phyloP scores from a whole-genome alignment of 1,140 invertebrate genomes.

The Oreohelix idahoensis region DNA sequence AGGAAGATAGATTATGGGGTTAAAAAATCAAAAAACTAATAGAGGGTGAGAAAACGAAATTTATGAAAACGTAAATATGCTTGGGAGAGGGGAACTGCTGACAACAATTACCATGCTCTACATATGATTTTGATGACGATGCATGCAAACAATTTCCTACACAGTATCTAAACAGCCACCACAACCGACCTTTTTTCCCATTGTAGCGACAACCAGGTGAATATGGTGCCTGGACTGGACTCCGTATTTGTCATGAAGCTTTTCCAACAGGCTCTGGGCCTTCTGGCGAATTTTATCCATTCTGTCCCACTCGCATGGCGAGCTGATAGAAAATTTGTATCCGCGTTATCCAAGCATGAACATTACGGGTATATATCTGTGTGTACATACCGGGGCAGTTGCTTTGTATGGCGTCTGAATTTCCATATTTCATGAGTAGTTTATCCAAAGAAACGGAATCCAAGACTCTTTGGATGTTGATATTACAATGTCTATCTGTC shows the following conservation, averaged over 20 bases:
- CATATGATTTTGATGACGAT: background rate
- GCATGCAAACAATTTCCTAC: background rate
- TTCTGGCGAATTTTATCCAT: slow-evolving; percentile 42
- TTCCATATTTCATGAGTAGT: background rate
- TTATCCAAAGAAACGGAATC: background rate
- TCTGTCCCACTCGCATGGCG: slow-evolving; percentile 9
- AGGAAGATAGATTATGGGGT: too few relatives aligned
- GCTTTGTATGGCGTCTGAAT: background rate
- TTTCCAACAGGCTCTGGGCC: slow-evolving; percentile 44
- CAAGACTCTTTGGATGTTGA: too few relatives aligned
- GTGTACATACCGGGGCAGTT: background rate
- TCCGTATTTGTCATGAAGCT: slow-evolving; percentile 45
- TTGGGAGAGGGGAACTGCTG: too few relatives aligned
- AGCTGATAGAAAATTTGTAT: background rate
- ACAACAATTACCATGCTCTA: too few relatives aligned
- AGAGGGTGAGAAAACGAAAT: too few relatives aligned
- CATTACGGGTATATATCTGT: background rate
- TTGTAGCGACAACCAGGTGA: background rate
- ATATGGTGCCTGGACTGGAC: slow-evolving; percentile 29
- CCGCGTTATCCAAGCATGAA: background rate
- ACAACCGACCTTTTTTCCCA: slow-evolving; percentile 9
- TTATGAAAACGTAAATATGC: too few relatives aligned
- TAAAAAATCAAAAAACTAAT: too few relatives aligned
- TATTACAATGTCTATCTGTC: too few relatives aligned
- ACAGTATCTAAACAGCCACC: background rate